Conservation (phyloP, 1,140 invertebrate species). For the Yoshiicerus persimilis region DNA sequence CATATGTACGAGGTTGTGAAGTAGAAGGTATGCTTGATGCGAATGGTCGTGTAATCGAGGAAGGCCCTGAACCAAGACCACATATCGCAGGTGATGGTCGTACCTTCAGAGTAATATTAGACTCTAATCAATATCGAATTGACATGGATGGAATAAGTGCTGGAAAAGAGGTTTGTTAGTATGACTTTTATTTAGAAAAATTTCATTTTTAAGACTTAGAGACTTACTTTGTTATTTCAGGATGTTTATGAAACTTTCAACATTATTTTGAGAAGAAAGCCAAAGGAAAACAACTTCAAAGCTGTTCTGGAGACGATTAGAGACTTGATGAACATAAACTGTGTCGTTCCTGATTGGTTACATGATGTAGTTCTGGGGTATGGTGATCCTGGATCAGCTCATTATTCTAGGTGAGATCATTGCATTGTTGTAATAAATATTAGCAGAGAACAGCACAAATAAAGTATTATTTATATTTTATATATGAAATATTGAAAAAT, state of each 20-base stretch:
- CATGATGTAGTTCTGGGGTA: conserved; percentile 97
- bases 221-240: conserved; percentile 53
- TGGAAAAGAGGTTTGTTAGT: conserved; percentile 66
- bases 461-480: too few relatives aligned
- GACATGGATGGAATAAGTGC: conserved; percentile 83
- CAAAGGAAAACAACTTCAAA: conserved; percentile 99
- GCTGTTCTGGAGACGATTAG: conserved; percentile 97
- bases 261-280: conserved; percentile 93
- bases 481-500: neutral
- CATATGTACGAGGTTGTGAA: conserved; percentile 94
- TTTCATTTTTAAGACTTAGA: neutral
- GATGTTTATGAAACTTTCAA: conserved; percentile 98
- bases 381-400: conserved; percentile 92
- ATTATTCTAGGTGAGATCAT: conserved; percentile 75
- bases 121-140: conserved; percentile 92
- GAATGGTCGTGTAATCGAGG: conserved; percentile 94
- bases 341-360: conserved; percentile 98
- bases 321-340: conserved; percentile 98
- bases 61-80: conserved; percentile 87
- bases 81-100: conserved; percentile 82
- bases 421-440: neutral
- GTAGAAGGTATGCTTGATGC: conserved; percentile 98
- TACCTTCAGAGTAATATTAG: conserved; percentile 90
- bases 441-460: neutral
- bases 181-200: neutral